Percentiles rank a stretch among this genome's conserved stretches.
phyloP scores from a whole-genome alignment of 2,113 vertebrate genomes.

The Oryzias melastigma region DNA sequence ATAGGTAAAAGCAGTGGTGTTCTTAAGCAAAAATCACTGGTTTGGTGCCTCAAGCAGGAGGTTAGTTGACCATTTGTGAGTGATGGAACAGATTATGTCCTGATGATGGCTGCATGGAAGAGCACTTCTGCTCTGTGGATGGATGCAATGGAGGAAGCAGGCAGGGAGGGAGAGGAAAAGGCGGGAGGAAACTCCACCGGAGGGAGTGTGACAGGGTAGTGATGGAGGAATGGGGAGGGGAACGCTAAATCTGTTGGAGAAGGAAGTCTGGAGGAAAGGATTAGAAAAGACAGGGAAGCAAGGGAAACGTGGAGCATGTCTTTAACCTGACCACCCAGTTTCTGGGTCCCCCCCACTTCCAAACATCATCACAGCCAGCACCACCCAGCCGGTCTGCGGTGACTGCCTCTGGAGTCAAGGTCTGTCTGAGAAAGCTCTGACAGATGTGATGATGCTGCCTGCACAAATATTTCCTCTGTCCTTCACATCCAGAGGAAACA shows the following conservation, averaged over 20 bases:
- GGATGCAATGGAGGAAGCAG: conserved; percentile 51
- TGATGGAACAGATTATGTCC: no score
- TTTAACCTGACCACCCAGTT: conserved; percentile 69
- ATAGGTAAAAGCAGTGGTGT: neutral
- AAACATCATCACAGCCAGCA: conserved; percentile 29
- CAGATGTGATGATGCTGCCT: conserved; percentile 66
- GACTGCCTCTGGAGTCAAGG: conserved; percentile 63
- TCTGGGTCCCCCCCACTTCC: conserved; percentile 38
- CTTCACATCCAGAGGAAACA: conserved; percentile 71
- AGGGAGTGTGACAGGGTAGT: conserved; percentile 70
- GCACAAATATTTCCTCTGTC: conserved; percentile 70
- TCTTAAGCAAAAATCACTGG: neutral
- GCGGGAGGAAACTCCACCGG: conserved; percentile 57
- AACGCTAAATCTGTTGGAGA: conserved; percentile 75
- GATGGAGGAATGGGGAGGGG: conserved; percentile 63
- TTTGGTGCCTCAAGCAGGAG: conserved; percentile 6
- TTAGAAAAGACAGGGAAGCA: conserved; percentile 73
- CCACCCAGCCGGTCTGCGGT: neutral
- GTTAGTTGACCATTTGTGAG: no score
- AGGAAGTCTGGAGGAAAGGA: conserved; percentile 84
- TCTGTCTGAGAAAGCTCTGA: conserved; percentile 56
- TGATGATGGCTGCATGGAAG: neutral
- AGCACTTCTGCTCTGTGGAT: conserved; percentile 30
- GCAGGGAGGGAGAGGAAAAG: conserved; percentile 59
- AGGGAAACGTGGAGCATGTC: conserved; percentile 53